phyloP scores from a whole-genome alignment of 2,113 vertebrate species.

The Macquaria ambigua region DNA sequence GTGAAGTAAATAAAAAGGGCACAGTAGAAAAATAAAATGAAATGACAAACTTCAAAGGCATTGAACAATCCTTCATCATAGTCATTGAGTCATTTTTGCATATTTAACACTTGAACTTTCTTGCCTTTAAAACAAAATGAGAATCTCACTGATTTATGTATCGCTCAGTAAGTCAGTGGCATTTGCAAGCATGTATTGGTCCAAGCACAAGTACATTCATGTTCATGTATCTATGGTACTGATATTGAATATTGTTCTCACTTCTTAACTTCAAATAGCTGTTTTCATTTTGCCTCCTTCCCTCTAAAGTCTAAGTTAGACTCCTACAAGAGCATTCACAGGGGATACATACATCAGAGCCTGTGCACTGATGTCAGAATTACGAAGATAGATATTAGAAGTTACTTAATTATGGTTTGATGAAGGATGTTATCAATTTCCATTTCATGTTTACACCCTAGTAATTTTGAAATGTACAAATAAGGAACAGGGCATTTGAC shows the following conservation, averaged over 20 bases:
- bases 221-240: not conserved
- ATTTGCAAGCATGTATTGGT: not conserved
- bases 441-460: constrained; percentile 41
- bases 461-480: constrained; percentile 43
- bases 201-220: not conserved
- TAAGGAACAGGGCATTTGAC: constrained; percentile 30
- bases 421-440: constrained; percentile 46
- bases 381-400: not conserved
- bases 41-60: not conserved
- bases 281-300: not conserved
- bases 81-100: constrained; percentile 5
- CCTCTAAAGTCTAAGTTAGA: not conserved
- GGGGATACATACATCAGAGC: not conserved
- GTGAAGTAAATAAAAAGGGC: no score
- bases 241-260: no score
- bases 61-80: not conserved
- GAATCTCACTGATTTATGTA: constrained; percentile 5
- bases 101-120: constrained; percentile 7
- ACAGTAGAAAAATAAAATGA: not conserved
- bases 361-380: constrained; percentile 1
- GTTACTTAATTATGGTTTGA: not conserved
- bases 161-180: not conserved
- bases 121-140: not conserved
- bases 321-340: not conserved
- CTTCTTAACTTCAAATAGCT: not conserved